These are phyloP conservation scores for Hololepta plana DNA, from an alignment of 2,888 invertebrate genomes.

Conservation along the genomic window DNA sequence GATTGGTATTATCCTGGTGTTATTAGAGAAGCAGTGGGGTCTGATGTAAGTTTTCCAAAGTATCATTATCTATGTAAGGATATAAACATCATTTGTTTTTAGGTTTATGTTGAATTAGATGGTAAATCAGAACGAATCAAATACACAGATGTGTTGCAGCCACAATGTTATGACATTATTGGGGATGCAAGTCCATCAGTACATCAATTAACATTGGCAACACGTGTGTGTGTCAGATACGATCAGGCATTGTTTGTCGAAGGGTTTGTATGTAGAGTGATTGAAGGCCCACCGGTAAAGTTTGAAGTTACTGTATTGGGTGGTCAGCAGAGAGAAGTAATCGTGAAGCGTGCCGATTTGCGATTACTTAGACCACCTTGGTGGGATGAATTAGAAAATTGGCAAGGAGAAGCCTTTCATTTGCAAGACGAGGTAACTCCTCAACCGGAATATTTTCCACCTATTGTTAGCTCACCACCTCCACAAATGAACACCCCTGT, in stretches of 20 bases:
- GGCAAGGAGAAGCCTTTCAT: constrained; percentile 7
- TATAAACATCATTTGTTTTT: constrained; percentile 5
- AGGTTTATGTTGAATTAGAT: constrained; percentile 66
- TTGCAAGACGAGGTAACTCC: constrained; percentile 6
- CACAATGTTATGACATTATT: constrained; percentile 71
- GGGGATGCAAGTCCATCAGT: constrained; percentile 82
- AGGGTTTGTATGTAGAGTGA: constrained; percentile 59
- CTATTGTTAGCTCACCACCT: constrained; percentile 41
- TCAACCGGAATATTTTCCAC: constrained; percentile 30
- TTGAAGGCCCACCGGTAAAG: constrained; percentile 40
- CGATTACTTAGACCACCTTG: constrained; percentile 85
- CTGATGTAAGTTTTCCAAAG: constrained; percentile 31
- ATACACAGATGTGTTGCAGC: constrained; percentile 61
- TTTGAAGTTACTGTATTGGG: constrained; percentile 44
- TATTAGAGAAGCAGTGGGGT: constrained; percentile 54
- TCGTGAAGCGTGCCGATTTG: constrained; percentile 78
- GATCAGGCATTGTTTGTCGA: constrained; percentile 63
- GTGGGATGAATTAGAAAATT: constrained; percentile 83
- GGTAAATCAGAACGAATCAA: constrained; percentile 47
- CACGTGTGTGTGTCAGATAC: constrained; percentile 64
- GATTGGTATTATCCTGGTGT: constrained; percentile 75
- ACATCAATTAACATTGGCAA: constrained; percentile 61
- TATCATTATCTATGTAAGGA: background rate
- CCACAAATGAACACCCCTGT: constrained; percentile 29
- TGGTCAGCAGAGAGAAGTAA: constrained; percentile 30